Base-by-base conservation (phyloP, 1,140 invertebrate genomes). In the Drosophila athabasca region DNA sequence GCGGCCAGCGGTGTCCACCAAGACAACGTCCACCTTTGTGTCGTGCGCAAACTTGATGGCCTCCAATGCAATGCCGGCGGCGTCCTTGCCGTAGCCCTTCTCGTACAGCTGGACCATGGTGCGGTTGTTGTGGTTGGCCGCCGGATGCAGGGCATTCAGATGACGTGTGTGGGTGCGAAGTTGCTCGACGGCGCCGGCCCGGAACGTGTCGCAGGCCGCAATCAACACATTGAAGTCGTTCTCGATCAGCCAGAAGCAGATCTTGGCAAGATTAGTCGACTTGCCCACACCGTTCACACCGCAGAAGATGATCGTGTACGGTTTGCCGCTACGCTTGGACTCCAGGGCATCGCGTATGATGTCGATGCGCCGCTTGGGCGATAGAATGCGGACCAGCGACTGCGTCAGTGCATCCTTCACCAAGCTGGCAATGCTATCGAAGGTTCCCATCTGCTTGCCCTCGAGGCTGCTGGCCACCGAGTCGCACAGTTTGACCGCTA, bases 221-320 rank as follows among this genome's bases (percentile, higher is more conserved):
- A 99, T 99, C 77, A 99, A 92, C 13, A 99, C 99, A 45, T 96
- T 95, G 80, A 99, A 95, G 80, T 97, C 96, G 92, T 99, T 99
- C 93, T 99, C 98, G 76, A 99, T 98, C 52, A 99, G 93, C 99
- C 99, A 99, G 92, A 99, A 99, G 90, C 98, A 98, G 60, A 99
- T 99, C 95, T 99, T 99, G 2, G 99, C 99, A 41, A 99, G 93
- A 93, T 99, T 99, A 2, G 99, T 99, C 0, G 98, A 99, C 91
- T 99, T 99, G 50, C 99, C 99, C 2, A 99, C 99, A 45, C 99
- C 99, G 92, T 99, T 99, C 0, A 99, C 99, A 50, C 99, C 99
- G 93, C 99, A 99, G 91, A 99, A 99, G 0, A 97, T 95, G 93
- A 99, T 97, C 1, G 98, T 96, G 92, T 98, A 99, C 0, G 99